Evolutionary conservation across 2,113 vertebrate species (phyloP).

Genomic region (Pungitius pungitius): DNA sequence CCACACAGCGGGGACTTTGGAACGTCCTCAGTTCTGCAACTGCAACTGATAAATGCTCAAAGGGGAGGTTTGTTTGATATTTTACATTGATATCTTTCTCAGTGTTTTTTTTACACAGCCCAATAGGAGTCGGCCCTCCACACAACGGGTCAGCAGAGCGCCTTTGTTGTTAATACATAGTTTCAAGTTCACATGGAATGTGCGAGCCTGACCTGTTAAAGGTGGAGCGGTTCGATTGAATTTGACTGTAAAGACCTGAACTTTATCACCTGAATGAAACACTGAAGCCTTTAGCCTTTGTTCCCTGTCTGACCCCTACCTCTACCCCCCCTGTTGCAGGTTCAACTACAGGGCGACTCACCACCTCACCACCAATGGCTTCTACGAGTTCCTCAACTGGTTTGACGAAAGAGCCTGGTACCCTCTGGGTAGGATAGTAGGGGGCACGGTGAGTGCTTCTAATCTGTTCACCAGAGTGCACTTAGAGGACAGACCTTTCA

Average conservation of each 20-base stretch:
- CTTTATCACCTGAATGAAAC: neutral
- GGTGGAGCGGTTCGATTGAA: neutral
- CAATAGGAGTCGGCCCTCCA: neutral
- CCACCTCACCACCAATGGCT: slow-evolving; percentile 93
- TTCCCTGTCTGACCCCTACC: neutral
- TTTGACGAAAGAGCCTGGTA: slow-evolving; percentile 97
- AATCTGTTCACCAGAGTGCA: slow-evolving; percentile 15
- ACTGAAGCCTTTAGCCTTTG: neutral
- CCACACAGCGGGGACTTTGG: neutral
- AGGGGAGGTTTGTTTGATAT: slow-evolving; percentile 2
- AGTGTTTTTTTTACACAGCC: neutral
- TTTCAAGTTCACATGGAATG: too few relatives aligned
- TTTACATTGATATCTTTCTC: neutral
- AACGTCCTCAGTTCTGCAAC: neutral
- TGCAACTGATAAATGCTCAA: neutral
- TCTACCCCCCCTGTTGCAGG: slow-evolving; percentile 74
- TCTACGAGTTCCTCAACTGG: slow-evolving; percentile 98
- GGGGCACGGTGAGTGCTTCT: slow-evolving; percentile 93
- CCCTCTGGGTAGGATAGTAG: slow-evolving; percentile 94
- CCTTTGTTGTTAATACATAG: too few relatives aligned
- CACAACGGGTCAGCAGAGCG: neutral
- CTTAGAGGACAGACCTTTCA: neutral
- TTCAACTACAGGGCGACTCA: slow-evolving; percentile 97
- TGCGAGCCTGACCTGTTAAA: too few relatives aligned
- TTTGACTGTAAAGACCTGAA: neutral